Base-by-base conservation (phyloP, 2,888 invertebrate genomes). In the Microdon myrmicae region DNA sequence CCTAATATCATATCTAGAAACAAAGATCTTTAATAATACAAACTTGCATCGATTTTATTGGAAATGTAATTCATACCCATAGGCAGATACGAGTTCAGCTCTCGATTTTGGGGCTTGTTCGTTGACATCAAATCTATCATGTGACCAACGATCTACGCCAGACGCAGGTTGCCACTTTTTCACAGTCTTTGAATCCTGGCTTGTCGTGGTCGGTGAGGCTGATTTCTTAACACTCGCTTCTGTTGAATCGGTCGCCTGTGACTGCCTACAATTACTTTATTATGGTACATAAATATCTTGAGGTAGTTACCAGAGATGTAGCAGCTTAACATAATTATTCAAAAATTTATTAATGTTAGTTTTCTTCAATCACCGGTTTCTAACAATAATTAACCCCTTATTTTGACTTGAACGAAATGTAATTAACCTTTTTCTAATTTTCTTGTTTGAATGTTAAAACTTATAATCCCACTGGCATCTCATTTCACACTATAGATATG, bases 81-180 rank as follows among this genome's bases (percentile, higher is more conserved):
- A 96, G 43, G 89, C 85, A 0, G 90, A 84, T 8, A 94, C 87
- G 43, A 96, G 75, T 79, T 96, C 96, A 20, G 92, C 86, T 22
- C 88, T 85, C 22, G 89, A 87, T 80, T 96, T 96, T 4, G 95
- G 95, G 35, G 88, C 86, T 82, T 98, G 90, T 53, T 82, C 82
- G 16, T 59, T 71, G 22, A 73, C 72, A 56, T 80, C 79, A 39
- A 76, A 80, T 8, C 90, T 86, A 81, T 98, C 95, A 77, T 95
- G 95, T 0, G 86, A 83, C 95, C 95, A 95, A 66, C 87, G 87
- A 71, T 88, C 88, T 0, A 75, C 74, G 1, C 71, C 82, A 67
- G 73, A 82, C 1, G 79, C 77, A 3, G 76, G 74, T 51, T 79
- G 80, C 79, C 78, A 80, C 55, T 79, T 77, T 39, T 77, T 79